Evolutionary conservation across 2,888 invertebrate genomes (phyloP), one percentile per base, ranked within the genome.

Genomic region (Disparrhopalites patrizii): DNA sequence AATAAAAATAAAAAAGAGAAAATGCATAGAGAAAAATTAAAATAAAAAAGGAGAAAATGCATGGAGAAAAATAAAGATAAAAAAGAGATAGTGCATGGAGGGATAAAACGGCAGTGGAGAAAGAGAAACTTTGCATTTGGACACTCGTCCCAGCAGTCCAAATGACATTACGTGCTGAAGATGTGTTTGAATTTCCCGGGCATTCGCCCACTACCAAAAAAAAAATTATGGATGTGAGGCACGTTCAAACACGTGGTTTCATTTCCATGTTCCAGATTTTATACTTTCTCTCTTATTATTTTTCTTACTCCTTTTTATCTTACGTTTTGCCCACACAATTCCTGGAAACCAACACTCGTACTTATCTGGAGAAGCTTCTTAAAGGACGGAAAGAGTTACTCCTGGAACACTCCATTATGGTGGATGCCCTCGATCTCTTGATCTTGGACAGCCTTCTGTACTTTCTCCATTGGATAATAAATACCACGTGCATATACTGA

Each of bases 181-280:
- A 40, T 40, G 40, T 40, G 18, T 15, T 40, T 47, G 7, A 23
- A 20, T 47, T 8, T 23, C 47, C 10, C 8, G 3, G 10, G 31
- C 28, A 56, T 56, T 33, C 13, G 55, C 31, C 28, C 3, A 15
- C 23, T 13, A 25, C 25, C n/a, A 40, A 36, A 18, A 25, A 3
- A 43, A 43, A 20, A 7, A 8, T 58, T 43, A 30, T 25, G 27
- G 7, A 58, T 58, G 60, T 28, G 36, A 33, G 47, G 60, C 60
- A 61, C 60, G 60, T 61, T 43, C 60, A 33, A 61, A 28, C 60
- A 61, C 60, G 60, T 61, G 60, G 60, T 50, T 61, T 61, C 60
- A 61, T 50, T 61, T 51, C 50, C 31, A 50, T 61, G 47, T 23
- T 47, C 47, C 47, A 47, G 47, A 47, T 47, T 47, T 47, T n/a